Percentiles rank a stretch among this genome's conserved stretches.
These are phyloP conservation scores for Steatornis caripensis DNA, from an alignment of 2,113 vertebrate genomes.

Conservation along the genomic window DNA sequence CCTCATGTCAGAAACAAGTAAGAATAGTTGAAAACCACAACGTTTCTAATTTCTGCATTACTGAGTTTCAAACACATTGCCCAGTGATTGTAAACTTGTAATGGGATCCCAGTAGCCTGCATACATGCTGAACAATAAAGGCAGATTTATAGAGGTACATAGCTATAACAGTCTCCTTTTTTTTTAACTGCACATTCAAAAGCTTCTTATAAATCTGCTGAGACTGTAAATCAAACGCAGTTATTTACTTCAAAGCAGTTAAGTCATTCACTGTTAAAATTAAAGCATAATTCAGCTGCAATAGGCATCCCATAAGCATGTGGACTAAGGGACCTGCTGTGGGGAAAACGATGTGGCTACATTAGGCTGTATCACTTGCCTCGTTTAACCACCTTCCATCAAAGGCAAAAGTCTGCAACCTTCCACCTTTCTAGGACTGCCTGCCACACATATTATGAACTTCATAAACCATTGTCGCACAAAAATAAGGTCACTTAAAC, in stretches of 20 bases:
- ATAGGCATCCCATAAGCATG: not conserved
- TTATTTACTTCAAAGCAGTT: slow-evolving; percentile 58
- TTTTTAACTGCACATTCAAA: slow-evolving; percentile 38
- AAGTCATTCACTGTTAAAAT: slow-evolving; percentile 61
- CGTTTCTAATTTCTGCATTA: slow-evolving; percentile 31
- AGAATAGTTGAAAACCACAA: not conserved
- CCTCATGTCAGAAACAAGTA: not conserved
- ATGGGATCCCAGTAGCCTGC: slow-evolving; percentile 26
- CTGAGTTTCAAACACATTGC: slow-evolving; percentile 1
- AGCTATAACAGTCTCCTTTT: not conserved
- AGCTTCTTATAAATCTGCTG: slow-evolving; percentile 26
- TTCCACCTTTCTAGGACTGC: not conserved
- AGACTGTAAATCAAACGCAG: slow-evolving; percentile 57
- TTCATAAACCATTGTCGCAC: not conserved
- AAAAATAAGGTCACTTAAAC: not conserved
- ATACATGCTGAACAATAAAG: slow-evolving; percentile 40
- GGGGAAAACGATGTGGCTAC: not conserved
- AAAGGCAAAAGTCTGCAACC: not conserved
- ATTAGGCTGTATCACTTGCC: not conserved
- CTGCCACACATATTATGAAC: not conserved
- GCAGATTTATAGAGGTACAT: slow-evolving; percentile 55
- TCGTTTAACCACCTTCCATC: not conserved
- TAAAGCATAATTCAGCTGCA: slow-evolving; percentile 54
- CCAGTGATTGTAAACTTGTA: slow-evolving; percentile 43
- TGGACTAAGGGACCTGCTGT: not conserved